Conservation (phyloP, 2,113 vertebrate species). For the Pterocles orientalis region DNA sequence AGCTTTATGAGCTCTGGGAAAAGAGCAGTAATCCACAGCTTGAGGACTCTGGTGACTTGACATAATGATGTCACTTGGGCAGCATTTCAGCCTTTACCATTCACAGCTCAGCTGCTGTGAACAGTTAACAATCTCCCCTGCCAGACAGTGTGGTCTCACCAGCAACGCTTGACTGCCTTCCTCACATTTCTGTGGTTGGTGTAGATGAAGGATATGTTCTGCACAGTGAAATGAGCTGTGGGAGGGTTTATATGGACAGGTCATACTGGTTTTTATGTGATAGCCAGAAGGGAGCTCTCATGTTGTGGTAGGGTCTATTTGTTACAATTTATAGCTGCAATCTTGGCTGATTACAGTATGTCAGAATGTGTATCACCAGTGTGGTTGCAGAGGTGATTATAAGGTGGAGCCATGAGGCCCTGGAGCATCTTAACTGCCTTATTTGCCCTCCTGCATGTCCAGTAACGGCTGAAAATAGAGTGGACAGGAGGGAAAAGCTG, state of each 20-base stretch:
- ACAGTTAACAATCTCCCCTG: neutral
- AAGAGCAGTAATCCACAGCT: neutral
- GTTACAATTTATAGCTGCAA: neutral
- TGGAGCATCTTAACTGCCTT: constrained; percentile 17
- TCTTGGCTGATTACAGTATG: neutral
- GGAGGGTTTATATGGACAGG: neutral
- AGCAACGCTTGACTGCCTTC: neutral
- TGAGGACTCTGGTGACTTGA: neutral
- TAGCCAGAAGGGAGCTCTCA: neutral
- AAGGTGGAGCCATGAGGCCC: neutral
- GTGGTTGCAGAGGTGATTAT: neutral
- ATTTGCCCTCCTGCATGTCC: neutral
- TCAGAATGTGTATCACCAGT: neutral
- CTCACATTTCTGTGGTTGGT: neutral
- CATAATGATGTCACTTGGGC: accelerated
- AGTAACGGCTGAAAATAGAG: constrained; percentile 15
- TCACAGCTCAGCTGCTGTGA: neutral
- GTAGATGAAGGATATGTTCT: neutral
- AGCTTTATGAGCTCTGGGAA: neutral
- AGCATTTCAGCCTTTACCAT: neutral
- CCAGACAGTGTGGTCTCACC: neutral
- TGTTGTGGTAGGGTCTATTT: neutral
- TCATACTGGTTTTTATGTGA: neutral
- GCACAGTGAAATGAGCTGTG: neutral
- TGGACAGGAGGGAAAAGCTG: neutral